Evolutionary conservation across 2,888 invertebrate genomes (phyloP).

Genomic region (Hydriomena furcata): DNA sequence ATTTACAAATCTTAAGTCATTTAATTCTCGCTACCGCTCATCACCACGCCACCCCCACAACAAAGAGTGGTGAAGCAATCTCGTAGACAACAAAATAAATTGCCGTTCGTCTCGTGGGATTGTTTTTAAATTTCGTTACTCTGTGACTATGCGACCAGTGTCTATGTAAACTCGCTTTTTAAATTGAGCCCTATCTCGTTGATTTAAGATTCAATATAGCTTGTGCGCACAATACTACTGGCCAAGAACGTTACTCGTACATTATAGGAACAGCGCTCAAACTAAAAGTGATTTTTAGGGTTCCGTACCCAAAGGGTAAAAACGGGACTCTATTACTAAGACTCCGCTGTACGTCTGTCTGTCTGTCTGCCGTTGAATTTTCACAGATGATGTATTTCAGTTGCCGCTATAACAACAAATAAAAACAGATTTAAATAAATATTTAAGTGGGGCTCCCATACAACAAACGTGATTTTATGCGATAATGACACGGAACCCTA

Average conservation of each 20-base stretch:
- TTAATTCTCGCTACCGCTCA: conserved; percentile 10
- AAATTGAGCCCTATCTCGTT: neutral
- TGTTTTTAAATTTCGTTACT: conserved; percentile 78
- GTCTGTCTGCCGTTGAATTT: no score
- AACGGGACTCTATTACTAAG: no score
- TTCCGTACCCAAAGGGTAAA: no score
- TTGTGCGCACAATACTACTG: neutral
- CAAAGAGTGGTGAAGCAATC: conserved; percentile 51
- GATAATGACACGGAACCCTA: no score
- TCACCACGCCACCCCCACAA: conserved; percentile 15
- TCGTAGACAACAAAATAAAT: conserved; percentile 66
- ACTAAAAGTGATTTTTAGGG: no score
- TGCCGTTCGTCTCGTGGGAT: conserved; percentile 58
- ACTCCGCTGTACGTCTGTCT: no score
- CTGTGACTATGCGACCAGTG: conserved; percentile 37
- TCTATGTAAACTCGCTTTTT: neutral
- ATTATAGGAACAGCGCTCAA: neutral
- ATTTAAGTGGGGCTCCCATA: no score
- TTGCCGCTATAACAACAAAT: no score
- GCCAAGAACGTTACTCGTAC: neutral
- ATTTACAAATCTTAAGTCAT: no score
- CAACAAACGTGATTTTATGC: no score
- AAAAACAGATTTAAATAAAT: no score
- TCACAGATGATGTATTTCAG: no score
- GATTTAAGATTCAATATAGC: neutral